These are phyloP conservation scores for Corapipo altera DNA, from an alignment of 2,113 vertebrate genomes.

Conservation along the genomic window DNA sequence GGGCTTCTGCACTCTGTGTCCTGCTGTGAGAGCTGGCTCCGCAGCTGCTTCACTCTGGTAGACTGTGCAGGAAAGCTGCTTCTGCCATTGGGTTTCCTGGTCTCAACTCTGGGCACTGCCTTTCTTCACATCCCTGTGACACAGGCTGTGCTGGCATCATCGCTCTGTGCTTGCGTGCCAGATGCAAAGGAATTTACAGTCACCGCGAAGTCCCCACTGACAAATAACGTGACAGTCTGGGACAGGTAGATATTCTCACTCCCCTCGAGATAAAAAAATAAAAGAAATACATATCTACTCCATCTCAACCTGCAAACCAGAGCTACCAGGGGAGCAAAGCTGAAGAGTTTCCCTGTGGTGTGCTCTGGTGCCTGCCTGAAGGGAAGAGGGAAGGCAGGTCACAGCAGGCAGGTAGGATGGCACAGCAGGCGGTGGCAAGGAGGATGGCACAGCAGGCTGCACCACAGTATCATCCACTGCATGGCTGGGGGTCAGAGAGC, in stretches of 20 bases:
- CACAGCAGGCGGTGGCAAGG: not conserved
- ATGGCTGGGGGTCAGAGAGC: rapidly evolving
- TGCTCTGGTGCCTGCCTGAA: not conserved
- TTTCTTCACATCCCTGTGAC: rapidly evolving
- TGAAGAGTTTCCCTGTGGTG: rapidly evolving
- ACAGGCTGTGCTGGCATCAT: not conserved
- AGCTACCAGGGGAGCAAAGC: not conserved
- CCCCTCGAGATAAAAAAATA: not conserved
- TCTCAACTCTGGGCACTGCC: not conserved
- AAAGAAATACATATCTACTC: not conserved
- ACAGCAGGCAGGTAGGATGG: not conserved
- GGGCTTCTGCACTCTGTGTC: not conserved
- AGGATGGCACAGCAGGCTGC: not conserved
- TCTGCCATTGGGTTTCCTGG: not conserved
- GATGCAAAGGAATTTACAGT: not conserved
- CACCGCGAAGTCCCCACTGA: not conserved
- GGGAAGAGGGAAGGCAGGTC: not conserved
- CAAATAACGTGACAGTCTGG: not conserved
- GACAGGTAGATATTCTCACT: not conserved
- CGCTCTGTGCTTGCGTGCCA: not conserved
- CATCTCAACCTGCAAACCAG: not conserved
- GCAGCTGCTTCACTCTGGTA: not conserved
- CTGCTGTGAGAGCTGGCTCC: not conserved
- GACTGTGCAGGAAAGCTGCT: not conserved
- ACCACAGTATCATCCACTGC: rapidly evolving